Conservation (phyloP, 2,888 invertebrate species). For the Leptinotarsa haldemani region DNA sequence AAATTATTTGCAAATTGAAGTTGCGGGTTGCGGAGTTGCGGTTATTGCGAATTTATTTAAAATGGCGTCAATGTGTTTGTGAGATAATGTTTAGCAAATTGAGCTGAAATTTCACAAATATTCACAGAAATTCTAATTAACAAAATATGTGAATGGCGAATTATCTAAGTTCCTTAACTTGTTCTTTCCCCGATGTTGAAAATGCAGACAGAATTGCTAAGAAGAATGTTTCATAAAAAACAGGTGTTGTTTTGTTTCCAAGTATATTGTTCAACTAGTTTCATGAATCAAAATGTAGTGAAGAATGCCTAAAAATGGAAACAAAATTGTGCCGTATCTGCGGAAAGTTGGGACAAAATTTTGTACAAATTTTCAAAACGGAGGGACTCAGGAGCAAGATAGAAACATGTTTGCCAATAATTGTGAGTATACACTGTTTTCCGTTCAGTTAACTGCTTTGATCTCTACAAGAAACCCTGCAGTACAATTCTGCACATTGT, state of each 20-base stretch:
- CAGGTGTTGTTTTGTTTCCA: conserved; percentile 19
- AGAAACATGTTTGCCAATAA: conserved; percentile 65
- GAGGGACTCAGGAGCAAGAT: conserved; percentile 64
- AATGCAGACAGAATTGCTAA: conserved; percentile 31
- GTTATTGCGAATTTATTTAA: conserved; percentile 20
- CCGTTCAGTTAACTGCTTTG: conserved; percentile 32
- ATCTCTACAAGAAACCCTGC: conserved; percentile 29
- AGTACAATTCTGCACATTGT: conserved; percentile 35
- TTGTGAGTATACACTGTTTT: conserved; percentile 58
- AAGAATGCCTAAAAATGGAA: conserved; percentile 57
- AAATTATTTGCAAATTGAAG: conserved; percentile 41
- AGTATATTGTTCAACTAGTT: conserved; percentile 33
- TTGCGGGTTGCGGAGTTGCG: conserved; percentile 1
- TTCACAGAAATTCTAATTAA: conserved; percentile 25
- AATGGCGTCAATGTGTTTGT: conserved; percentile 58
- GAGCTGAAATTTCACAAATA: conserved; percentile 34
- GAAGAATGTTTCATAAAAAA: neutral
- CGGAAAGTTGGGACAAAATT: conserved; percentile 60
- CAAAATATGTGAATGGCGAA: conserved; percentile 39
- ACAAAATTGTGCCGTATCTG: conserved; percentile 64
- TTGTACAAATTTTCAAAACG: conserved; percentile 62
- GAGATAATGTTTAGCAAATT: conserved; percentile 45
- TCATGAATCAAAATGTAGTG: conserved; percentile 44
- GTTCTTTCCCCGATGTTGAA: conserved; percentile 24
- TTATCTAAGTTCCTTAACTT: conserved; percentile 24